These are phyloP conservation scores for Musca domestica DNA, from an alignment of 1,140 invertebrate genomes.

Conservation along the genomic window DNA sequence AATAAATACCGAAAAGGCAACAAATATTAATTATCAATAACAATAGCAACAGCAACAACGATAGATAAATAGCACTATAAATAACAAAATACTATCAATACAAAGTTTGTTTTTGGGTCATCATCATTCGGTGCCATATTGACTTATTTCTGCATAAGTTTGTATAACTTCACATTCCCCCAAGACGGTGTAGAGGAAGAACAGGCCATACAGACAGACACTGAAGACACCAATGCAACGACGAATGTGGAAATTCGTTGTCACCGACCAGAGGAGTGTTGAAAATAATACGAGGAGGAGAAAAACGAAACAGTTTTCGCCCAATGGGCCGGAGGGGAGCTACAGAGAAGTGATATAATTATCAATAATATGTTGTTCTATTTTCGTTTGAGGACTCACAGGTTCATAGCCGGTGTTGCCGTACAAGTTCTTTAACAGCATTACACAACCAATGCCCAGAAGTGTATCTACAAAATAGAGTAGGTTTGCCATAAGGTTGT, in stretches of 20 bases:
- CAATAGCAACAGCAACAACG: no score
- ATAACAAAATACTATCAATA: no score
- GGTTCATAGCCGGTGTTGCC: slow-evolving; percentile 4
- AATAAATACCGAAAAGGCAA: no score
- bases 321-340: slow-evolving; percentile 23
- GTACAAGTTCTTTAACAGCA: slow-evolving; percentile 12
- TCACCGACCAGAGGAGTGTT: slow-evolving; percentile 11
- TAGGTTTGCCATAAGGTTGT: no score
- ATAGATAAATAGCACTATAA: no score
- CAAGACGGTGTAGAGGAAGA: slow-evolving; percentile 13
- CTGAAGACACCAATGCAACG: slow-evolving; percentile 23
- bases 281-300: slow-evolving; percentile 12
- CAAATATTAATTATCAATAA: no score
- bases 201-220: slow-evolving; percentile 24
- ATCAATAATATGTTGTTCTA: neutral
- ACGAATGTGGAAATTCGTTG: slow-evolving; percentile 25
- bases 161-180: slow-evolving; percentile 26
- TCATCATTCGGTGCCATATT: slow-evolving; percentile 3
- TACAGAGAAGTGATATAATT: slow-evolving; percentile 17
- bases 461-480: slow-evolving; percentile 11
- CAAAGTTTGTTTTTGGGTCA: no score
- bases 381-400: neutral
- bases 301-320: slow-evolving; percentile 27
- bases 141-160: slow-evolving; percentile 20
- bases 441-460: slow-evolving; percentile 13